A percentile compares a stretch with the other conserved stretches of the same genome.
phyloP scores from a whole-genome alignment of 2,113 vertebrate species.

The Sorex fumeus region DNA sequence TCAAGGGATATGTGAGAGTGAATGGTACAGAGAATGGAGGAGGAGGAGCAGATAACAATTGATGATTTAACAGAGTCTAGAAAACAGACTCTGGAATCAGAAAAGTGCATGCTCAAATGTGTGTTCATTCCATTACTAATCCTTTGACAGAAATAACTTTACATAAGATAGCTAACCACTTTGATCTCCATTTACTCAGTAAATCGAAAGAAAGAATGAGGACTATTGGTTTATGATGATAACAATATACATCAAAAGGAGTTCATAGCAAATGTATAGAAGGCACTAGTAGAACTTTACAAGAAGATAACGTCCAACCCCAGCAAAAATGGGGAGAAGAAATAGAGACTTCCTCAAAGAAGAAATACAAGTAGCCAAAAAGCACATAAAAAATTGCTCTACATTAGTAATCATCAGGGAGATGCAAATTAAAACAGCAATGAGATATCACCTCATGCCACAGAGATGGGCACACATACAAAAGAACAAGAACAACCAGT shows the following conservation, averaged over 20 bases:
- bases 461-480: too few species aligned
- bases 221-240: not conserved
- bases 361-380: too few species aligned
- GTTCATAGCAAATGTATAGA: not conserved
- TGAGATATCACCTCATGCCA: too few species aligned
- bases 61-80: not conserved
- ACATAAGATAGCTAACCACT: not conserved
- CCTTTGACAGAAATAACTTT: not conserved
- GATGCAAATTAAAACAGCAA: too few species aligned
- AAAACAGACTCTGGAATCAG: not conserved
- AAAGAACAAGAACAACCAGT: too few species aligned
- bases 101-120: not conserved
- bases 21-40: not conserved
- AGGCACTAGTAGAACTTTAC: too few species aligned
- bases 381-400: too few species aligned
- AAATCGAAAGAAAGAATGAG: conserved; percentile 1
- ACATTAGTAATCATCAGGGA: too few species aligned
- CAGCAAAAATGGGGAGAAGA: too few species aligned
- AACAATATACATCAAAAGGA: not conserved
- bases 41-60: not conserved
- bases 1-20: not conserved
- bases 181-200: not conserved
- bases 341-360: too few species aligned
- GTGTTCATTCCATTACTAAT: not conserved
- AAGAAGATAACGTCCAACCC: too few species aligned